Evolutionary conservation across 2,113 vertebrate species (phyloP).

Genomic region (Pelusios castaneus): DNA sequence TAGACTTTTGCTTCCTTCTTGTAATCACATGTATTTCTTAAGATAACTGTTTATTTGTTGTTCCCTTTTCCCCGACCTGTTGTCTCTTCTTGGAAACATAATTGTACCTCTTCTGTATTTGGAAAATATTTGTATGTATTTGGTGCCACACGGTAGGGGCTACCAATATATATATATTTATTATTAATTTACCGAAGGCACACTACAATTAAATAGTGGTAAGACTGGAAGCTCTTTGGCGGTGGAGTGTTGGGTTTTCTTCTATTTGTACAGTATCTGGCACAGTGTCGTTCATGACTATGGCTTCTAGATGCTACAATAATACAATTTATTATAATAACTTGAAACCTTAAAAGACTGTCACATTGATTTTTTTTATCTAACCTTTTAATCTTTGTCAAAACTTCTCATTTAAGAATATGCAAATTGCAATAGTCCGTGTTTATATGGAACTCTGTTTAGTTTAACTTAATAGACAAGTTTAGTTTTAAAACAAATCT

Average conservation of each 20-base stretch:
- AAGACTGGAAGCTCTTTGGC: not conserved
- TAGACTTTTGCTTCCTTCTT: not conserved
- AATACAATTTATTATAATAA: not conserved
- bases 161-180: not conserved
- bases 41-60: accelerated
- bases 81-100: not conserved
- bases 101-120: not conserved
- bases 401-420: not conserved
- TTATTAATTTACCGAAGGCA: not conserved
- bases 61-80: accelerated
- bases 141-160: not conserved
- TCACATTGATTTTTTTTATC: not conserved
- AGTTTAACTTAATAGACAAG: not conserved
- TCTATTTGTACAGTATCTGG: not conserved
- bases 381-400: not conserved
- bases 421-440: not conserved
- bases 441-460: not conserved
- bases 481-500: not conserved
- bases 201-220: accelerated
- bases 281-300: not conserved
- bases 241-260: not conserved
- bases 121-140: not conserved
- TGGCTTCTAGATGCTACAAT: not conserved
- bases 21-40: not conserved
- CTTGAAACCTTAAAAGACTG: not conserved